Percentiles rank a stretch among this genome's conserved stretches.
phyloP scores from a whole-genome alignment of 2,113 vertebrate species.

The Felis catus region DNA sequence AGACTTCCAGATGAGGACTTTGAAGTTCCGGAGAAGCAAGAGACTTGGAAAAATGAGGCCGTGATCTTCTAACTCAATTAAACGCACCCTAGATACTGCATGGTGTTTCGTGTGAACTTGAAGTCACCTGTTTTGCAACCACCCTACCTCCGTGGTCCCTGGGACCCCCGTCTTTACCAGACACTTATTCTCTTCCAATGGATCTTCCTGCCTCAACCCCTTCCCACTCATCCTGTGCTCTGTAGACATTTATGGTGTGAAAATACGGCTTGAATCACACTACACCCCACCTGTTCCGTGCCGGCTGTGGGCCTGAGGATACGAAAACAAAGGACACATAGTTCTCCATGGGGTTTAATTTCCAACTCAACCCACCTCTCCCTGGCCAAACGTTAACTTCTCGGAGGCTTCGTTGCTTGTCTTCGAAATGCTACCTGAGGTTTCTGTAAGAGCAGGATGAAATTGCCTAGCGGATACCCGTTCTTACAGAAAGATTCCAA shows the following conservation, averaged over 20 bases:
- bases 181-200: background rate
- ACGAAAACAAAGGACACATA: background rate
- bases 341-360: background rate
- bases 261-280: background rate
- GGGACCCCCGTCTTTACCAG: too few species aligned
- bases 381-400: background rate
- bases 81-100: background rate
- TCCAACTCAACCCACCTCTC: background rate
- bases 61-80: background rate
- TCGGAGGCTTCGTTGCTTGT: background rate
- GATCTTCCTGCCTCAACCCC: background rate
- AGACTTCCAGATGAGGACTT: background rate
- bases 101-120: background rate
- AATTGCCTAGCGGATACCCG: background rate
- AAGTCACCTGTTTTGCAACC: background rate
- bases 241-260: background rate
- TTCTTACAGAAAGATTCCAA: background rate
- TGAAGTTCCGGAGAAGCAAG: background rate
- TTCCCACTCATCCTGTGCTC: background rate
- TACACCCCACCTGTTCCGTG: background rate
- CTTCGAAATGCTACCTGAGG: background rate
- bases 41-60: background rate
- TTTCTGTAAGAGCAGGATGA: background rate
- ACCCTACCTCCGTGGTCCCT: background rate
- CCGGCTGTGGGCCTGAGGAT: background rate